These are phyloP conservation scores for Chelon labrosus DNA, from an alignment of 2,797 vertebrate species.

Conservation along the genomic window DNA sequence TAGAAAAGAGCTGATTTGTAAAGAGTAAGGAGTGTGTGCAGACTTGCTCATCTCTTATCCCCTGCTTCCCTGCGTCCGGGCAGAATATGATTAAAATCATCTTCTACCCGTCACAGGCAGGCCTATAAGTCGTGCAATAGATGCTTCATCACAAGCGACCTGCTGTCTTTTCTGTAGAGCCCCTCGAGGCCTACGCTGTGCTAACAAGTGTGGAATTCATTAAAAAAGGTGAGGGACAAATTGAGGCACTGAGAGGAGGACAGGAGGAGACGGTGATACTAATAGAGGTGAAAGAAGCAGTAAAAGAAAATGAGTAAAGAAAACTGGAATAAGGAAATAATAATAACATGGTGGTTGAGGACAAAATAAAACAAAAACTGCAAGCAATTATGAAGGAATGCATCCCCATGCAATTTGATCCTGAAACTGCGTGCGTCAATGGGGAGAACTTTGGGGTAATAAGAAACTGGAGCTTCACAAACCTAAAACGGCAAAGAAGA, in stretches of 20 bases:
- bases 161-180: constrained; percentile 23
- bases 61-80: neutral
- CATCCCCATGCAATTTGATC: neutral
- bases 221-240: constrained; percentile 12
- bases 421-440: no score
- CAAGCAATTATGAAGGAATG: neutral
- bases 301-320: constrained; percentile 9
- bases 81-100: constrained; percentile 63
- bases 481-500: no score
- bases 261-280: neutral
- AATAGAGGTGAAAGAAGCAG: neutral
- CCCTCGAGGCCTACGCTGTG: neutral
- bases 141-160: constrained; percentile 46
- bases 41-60: constrained; percentile 17
- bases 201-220: constrained; percentile 13
- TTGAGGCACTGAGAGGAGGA: neutral
- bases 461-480: no score
- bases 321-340: neutral
- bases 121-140: constrained; percentile 38
- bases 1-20: constrained; percentile 56
- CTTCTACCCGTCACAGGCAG: constrained; percentile 33
- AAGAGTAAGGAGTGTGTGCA: constrained; percentile 25
- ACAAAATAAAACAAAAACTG: neutral
- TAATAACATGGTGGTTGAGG: neutral
- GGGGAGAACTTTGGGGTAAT: no score